Conservation (phyloP, 2,113 vertebrate genomes). For the Prunella fulvescens region DNA sequence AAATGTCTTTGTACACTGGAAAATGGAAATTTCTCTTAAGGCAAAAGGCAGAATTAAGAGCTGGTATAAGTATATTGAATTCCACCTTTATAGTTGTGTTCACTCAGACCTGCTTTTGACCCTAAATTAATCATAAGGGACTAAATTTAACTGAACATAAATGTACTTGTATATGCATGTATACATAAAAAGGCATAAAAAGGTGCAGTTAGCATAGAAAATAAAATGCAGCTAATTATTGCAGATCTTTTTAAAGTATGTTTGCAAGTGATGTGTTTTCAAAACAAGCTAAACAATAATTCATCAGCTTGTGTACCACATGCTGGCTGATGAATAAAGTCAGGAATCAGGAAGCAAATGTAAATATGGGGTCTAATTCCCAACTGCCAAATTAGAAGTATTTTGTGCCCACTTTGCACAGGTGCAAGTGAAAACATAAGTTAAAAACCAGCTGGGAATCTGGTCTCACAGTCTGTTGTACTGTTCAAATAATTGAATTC, state of each 20-base stretch:
- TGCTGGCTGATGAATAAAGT: slow-evolving; percentile 65
- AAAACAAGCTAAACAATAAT: slow-evolving; percentile 58
- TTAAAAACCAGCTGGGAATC: slow-evolving; percentile 54
- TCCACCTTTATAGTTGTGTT: neutral
- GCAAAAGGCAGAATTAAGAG: neutral
- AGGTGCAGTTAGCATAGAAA: slow-evolving; percentile 21
- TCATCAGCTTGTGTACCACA: slow-evolving; percentile 27
- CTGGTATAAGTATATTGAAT: neutral
- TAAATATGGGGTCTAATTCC: slow-evolving; percentile 45
- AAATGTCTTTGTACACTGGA: neutral
- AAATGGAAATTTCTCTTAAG: neutral
- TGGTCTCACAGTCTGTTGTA: slow-evolving; percentile 5
- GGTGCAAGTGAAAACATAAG: slow-evolving; percentile 50
- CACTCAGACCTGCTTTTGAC: slow-evolving; percentile 1
- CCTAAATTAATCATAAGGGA: slow-evolving; percentile 3
- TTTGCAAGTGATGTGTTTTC: slow-evolving; percentile 46
- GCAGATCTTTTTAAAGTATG: slow-evolving; percentile 14
- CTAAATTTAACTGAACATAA: slow-evolving; percentile 21
- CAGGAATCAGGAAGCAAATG: slow-evolving; percentile 50
- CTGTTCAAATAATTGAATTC: slow-evolving; percentile 42
- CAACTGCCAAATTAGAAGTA: slow-evolving; percentile 52
- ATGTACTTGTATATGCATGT: neutral
- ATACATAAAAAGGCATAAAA: slow-evolving; percentile 9
- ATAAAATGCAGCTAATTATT: slow-evolving; percentile 61
- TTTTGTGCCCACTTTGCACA: slow-evolving; percentile 58